Base-by-base conservation (phyloP, 2,888 invertebrate genomes). In the Lacanobia oleracea region DNA sequence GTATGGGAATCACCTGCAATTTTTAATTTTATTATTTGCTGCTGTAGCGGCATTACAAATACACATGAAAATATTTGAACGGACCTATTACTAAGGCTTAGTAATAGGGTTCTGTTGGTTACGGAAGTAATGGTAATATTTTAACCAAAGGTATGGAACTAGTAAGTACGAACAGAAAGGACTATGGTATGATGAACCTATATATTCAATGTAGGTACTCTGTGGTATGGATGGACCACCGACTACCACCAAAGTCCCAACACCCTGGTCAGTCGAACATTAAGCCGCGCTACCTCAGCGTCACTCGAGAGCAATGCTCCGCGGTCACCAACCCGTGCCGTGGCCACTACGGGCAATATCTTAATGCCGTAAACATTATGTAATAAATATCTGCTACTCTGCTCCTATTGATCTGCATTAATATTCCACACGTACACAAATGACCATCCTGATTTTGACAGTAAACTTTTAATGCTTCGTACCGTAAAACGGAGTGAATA, bases 321-420 rank as follows among this genome's bases (percentile, higher is more conserved):
- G 68, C 65, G 75, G 72, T 75, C 65, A 84, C 56, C 74, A 77
- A 81, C 68, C 80, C 65, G 69, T 45, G 48, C 48, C 23, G 67
- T 59, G 50, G 64, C 67, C 14, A 40, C 70, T 51, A 23, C 63
- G 54, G 54, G 61, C 61, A 74, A 67, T 64, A 67, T 50, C 72
- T 27, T 27, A 69, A 73, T 51, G 23, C 56, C 40, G 77, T 69
- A 77, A 69, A 50, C 40, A 27, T 48, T 48, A 48, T 18, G 48
- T 48, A 48, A 40, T 40, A 57, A 72, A 57, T 57, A 43, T 67
- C 40, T 76, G 18, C 14, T 12, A 12, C n/a, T 43, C 33, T 8
- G 3, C 23, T 23, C 12, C 8, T 21, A 21, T 68, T 53, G 53
- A 37, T 18, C 16, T 16, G n/a, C 18, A 50, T 12, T n/a, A 10